Conservation (phyloP, 1,140 invertebrate genomes). For the Pomacea maculata region DNA sequence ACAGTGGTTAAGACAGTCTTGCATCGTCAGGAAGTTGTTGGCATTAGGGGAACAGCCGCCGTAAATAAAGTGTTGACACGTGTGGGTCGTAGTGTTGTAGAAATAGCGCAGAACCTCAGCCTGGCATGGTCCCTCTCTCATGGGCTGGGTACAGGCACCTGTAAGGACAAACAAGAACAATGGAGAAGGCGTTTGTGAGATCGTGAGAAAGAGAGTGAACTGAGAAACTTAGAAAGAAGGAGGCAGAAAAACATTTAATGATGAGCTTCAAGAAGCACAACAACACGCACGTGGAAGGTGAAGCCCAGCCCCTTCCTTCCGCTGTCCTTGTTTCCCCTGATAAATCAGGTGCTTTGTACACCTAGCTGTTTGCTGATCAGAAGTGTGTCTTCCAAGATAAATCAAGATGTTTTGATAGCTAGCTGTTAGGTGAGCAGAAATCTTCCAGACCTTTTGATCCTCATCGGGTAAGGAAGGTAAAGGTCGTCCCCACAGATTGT, state of each 20-base stretch:
- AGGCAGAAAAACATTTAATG: neutral
- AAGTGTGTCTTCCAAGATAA: too few relatives aligned
- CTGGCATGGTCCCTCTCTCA: conserved; percentile 81
- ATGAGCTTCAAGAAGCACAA: neutral
- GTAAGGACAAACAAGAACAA: neutral
- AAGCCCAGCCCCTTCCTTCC: too few relatives aligned
- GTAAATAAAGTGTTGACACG: conserved; percentile 85
- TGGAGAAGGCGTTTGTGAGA: neutral
- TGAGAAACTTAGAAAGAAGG: too few relatives aligned
- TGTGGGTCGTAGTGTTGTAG: conserved; percentile 76
- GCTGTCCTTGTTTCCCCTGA: too few relatives aligned
- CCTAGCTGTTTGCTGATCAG: too few relatives aligned
- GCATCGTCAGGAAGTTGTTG: conserved; percentile 86
- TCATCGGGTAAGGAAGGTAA: too few relatives aligned
- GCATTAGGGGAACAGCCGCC: conserved; percentile 88
- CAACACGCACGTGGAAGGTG: too few relatives aligned
- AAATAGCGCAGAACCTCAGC: conserved; percentile 83
- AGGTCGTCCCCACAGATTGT: too few relatives aligned
- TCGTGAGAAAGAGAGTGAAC: neutral
- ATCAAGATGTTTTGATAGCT: too few relatives aligned
- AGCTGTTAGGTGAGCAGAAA: too few relatives aligned
- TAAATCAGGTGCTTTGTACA: too few relatives aligned
- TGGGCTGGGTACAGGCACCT: conserved; percentile 63
- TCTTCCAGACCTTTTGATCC: too few relatives aligned
- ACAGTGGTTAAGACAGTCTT: conserved; percentile 76